Conservation (phyloP, 2,797 vertebrate species). For the Sylvia borin region DNA sequence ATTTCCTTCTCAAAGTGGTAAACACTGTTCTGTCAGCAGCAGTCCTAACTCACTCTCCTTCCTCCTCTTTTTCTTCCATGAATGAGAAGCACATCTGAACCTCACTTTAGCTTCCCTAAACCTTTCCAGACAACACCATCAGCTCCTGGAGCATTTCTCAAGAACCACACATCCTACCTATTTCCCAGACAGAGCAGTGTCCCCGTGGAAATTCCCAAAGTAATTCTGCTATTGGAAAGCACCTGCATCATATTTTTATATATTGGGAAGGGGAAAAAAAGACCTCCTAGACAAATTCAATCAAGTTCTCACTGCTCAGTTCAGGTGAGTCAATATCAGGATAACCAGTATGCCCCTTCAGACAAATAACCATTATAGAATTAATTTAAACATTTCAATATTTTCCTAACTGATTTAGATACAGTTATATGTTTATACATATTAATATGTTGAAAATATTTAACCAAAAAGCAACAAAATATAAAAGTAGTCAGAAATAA, state of each 20-base stretch:
- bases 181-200: background rate
- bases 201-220: background rate
- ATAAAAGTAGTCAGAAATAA: background rate
- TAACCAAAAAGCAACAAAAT: background rate
- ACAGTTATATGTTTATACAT: background rate
- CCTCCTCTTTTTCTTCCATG: background rate
- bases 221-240: background rate
- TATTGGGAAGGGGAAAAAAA: rapidly evolving
- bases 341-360: background rate
- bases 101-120: background rate
- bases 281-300: background rate
- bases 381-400: background rate
- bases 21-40: background rate
- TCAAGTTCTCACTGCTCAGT: background rate
- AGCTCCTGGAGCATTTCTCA: background rate
- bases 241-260: background rate
- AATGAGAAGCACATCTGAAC: background rate
- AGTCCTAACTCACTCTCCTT: background rate
- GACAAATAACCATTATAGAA: background rate
- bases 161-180: background rate
- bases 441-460: background rate
- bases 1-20: background rate
- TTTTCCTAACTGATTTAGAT: background rate
- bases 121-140: background rate
- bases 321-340: background rate